These are phyloP conservation scores for Drosophila oshimai DNA, from an alignment of 1,140 invertebrate genomes.

Conservation along the genomic window DNA sequence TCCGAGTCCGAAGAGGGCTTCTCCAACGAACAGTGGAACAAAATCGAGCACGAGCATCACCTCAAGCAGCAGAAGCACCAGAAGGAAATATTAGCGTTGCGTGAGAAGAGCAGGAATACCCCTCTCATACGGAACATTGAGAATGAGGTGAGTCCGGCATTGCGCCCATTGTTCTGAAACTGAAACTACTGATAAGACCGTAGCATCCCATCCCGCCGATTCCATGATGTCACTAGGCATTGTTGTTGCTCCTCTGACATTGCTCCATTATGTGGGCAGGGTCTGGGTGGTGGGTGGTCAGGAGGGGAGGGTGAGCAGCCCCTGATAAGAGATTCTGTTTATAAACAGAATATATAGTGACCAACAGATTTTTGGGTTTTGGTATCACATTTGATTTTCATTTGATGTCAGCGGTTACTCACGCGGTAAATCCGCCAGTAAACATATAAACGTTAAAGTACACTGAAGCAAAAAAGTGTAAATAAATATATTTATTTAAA, in stretches of 20 bases:
- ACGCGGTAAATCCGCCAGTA: slow-evolving; percentile 8
- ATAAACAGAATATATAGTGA: neutral
- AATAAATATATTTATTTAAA: neutral
- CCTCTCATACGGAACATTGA: slow-evolving; percentile 62
- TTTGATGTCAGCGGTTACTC: slow-evolving; percentile 17
- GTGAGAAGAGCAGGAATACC: slow-evolving; percentile 45
- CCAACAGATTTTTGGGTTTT: slow-evolving; percentile 17
- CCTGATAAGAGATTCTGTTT: slow-evolving; percentile 17
- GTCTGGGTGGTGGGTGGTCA: no score
- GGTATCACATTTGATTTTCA: slow-evolving; percentile 17
- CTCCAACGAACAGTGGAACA: slow-evolving; percentile 69
- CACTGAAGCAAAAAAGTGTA: neutral
- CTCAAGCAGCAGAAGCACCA: slow-evolving; percentile 60
- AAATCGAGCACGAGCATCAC: slow-evolving; percentile 59
- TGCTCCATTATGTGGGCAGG: slow-evolving; percentile 12
- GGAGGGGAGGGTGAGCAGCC: no score
- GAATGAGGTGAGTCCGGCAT: slow-evolving; percentile 68
- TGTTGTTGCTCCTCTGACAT: slow-evolving; percentile 58
- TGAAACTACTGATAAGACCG: slow-evolving; percentile 15
- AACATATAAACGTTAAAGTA: neutral
- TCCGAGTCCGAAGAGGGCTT: slow-evolving; percentile 26
- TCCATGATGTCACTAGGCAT: slow-evolving; percentile 63
- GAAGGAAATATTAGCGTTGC: slow-evolving; percentile 48
- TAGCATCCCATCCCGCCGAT: neutral
- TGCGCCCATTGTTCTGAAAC: slow-evolving; percentile 48